These are phyloP conservation scores for Pemphredon lugubris DNA, from an alignment of 2,888 invertebrate species.

Conservation along the genomic window DNA sequence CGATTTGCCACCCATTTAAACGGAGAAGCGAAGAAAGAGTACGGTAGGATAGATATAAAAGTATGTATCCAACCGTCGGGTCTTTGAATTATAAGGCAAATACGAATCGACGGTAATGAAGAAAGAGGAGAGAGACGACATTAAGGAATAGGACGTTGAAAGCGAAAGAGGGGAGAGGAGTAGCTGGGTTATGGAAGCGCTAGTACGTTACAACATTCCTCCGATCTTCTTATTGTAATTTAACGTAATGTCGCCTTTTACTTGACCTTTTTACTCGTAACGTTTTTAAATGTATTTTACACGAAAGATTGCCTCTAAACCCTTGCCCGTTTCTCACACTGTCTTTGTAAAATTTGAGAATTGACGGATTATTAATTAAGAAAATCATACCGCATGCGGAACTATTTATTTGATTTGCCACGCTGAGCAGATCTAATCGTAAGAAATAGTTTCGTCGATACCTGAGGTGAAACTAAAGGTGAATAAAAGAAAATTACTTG, in stretches of 20 bases:
- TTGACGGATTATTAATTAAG: conserved; percentile 48
- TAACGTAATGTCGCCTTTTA: conserved; percentile 42
- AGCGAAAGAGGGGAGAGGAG: conserved; percentile 20
- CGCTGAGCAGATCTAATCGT: conserved; percentile 30
- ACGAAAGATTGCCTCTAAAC: conserved; percentile 17
- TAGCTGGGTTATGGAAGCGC: conserved; percentile 35
- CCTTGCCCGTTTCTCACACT: conserved; percentile 47
- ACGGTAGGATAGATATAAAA: conserved; percentile 48
- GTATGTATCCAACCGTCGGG: conserved; percentile 48
- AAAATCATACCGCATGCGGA: conserved; percentile 46
- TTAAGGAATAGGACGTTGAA: no score
- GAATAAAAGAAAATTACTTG: conserved; percentile 38
- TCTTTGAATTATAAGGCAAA: no score
- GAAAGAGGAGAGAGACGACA: conserved; percentile 25
- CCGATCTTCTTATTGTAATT: conserved; percentile 45
- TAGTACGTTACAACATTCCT: conserved; percentile 59
- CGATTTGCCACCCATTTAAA: conserved; percentile 40
- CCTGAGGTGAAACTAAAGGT: conserved; percentile 46
- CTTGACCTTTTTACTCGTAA: conserved; percentile 40
- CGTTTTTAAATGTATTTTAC: conserved; percentile 47
- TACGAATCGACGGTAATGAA: no score
- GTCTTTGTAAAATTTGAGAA: conserved; percentile 53
- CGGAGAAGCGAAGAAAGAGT: conserved; percentile 21
- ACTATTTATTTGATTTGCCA: conserved; percentile 57
- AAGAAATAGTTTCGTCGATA: conserved; percentile 46